Percentiles rank a stretch among this genome's conserved stretches.
Conservation (phyloP, 23 tunicate genomes). For the Halocynthia aurantium region DNA sequence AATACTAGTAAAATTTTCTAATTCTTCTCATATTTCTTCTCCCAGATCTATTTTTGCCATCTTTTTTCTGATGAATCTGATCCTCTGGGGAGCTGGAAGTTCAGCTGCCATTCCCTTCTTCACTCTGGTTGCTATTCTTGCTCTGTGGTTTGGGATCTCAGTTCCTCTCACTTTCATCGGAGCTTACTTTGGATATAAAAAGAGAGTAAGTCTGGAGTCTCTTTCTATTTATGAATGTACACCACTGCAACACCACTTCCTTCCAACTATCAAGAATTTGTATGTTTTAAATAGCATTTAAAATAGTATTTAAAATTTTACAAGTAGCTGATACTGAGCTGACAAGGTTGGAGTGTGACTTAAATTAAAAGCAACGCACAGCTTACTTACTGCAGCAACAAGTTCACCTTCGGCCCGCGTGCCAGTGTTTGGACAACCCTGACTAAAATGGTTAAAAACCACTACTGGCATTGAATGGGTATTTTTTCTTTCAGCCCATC, state of each 20-base stretch:
- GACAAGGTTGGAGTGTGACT: no score
- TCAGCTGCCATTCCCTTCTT: constrained; percentile 99
- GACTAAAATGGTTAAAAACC: neutral
- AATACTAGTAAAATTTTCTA: no score
- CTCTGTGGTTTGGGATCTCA: constrained; percentile 96
- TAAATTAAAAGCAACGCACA: no score
- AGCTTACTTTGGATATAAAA: constrained; percentile 91
- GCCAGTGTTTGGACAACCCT: no score
- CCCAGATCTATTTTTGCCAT: constrained; percentile 75
- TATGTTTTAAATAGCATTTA: no score
- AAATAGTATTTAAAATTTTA: no score
- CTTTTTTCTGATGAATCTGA: constrained; percentile 95
- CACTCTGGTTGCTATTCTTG: constrained; percentile 84
- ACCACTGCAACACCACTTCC: no score
- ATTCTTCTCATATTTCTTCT: constrained; percentile 15
- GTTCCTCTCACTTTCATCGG: constrained; percentile 96
- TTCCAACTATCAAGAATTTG: no score
- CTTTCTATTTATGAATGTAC: no score
- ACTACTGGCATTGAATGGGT: neutral
- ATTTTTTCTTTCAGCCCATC: constrained; percentile 55
- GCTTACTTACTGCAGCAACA: no score
- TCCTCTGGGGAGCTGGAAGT: constrained; percentile 87
- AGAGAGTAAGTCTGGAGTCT: constrained; percentile 22
- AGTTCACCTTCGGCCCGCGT: no score
- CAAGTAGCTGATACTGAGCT: no score